Base-by-base conservation (phyloP, 2,797 vertebrate species). In the Peromyscus aztecus region DNA sequence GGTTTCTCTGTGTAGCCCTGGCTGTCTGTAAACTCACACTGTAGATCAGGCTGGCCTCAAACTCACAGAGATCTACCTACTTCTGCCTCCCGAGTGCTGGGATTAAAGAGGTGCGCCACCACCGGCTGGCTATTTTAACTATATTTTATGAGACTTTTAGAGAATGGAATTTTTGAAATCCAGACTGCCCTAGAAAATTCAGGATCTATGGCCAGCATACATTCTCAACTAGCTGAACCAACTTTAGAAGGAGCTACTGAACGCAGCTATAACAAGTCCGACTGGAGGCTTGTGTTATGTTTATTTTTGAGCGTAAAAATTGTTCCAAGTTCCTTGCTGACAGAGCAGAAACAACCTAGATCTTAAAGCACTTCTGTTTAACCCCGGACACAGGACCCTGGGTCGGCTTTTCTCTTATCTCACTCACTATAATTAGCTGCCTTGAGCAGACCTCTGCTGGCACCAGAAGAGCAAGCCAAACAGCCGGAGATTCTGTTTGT, bases 401-500 rank as follows among this genome's bases (percentile, higher is more conserved):
- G 90, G 73, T 87, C 55, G 27, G 89, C 61, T 87, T 93, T 92
- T 89, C 85, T 95, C 85, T 94, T 86, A 94, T 94, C 95, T 94
- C 75, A 71, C 34, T 93, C 10, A 1, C 77, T 83, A 52, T 71
- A 83, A 96, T 86, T 76, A 91, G 87, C 73, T 80, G 82, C 88
- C 89, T 93, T 24, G 69, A 86, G 91, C 63, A 94, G 85, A 93
- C 91, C 90, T 94, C 88, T 65, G 31, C 14, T 89, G 90, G 86
- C 95, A 96, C 92, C 37, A 75, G 97, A 97, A 93, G 31, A 46
- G 89, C 94, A 89, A 93, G 92, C 34, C 92, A 49, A 69, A 93
- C 94, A 97, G 94, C 97, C n/a, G 6, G 87, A 93, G 61, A 88
- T 95, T 95, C 95, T 96, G 94, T 96, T 96, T 80, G 90, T 94